phyloP scores from a whole-genome alignment of 2,113 vertebrate genomes.

The Sterrhoptilus dennistouni region DNA sequence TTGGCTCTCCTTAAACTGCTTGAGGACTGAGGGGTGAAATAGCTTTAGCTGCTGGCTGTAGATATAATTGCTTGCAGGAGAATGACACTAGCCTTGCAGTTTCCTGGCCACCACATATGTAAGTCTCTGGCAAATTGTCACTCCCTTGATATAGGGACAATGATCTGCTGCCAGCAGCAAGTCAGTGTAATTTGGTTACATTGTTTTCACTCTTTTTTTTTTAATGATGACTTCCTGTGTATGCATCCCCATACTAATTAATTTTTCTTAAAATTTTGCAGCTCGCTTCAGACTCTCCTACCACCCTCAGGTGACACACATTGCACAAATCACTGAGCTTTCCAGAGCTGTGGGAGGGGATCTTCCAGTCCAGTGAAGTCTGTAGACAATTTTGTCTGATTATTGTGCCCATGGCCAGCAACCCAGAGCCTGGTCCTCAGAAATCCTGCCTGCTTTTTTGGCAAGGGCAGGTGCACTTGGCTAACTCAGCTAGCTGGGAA shows the following conservation, averaged over 20 bases:
- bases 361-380: accelerated
- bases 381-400: background rate
- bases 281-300: background rate
- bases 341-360: background rate
- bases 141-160: background rate
- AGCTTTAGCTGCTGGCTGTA: background rate
- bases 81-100: background rate
- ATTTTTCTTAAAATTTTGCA: background rate
- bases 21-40: background rate
- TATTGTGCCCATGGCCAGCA: background rate
- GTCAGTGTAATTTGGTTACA: background rate
- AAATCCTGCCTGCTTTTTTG: background rate
- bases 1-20: background rate
- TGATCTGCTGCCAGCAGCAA: background rate
- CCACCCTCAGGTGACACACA: background rate
- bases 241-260: background rate
- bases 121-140: background rate
- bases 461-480: background rate
- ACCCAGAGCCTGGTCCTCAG: background rate
- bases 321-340: background rate
- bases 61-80: background rate
- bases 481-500: background rate
- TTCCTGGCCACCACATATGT: background rate
- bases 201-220: background rate
- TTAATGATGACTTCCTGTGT: background rate